Evolutionary conservation across 2,797 vertebrate species (phyloP).

Genomic region (Phalanger gymnotis): DNA sequence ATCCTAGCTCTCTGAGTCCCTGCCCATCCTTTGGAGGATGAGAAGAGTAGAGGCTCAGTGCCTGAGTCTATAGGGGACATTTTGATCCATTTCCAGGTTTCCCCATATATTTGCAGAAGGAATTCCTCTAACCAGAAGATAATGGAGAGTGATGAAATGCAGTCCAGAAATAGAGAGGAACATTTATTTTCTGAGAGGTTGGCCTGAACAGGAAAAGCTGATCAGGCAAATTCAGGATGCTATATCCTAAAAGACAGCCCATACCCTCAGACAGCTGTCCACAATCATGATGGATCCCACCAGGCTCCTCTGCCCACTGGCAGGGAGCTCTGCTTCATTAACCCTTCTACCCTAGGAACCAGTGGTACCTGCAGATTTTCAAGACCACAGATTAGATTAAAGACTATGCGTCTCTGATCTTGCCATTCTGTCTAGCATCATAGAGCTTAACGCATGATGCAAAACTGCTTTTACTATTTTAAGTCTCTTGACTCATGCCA

Average conservation of each 20-base stretch:
- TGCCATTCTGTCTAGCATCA: neutral
- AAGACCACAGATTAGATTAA: neutral
- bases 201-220: neutral
- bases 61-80: neutral
- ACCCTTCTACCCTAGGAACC: neutral
- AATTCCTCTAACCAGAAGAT: constrained; percentile 1
- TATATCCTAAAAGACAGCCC: neutral
- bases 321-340: neutral
- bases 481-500: neutral
- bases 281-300: neutral
- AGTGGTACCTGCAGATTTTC: neutral
- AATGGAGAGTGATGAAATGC: neutral
- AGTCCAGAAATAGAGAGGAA: neutral
- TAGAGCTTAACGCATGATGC: neutral
- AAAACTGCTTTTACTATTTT: neutral
- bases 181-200: neutral
- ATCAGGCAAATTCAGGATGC: neutral
- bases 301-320: neutral
- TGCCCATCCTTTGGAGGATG: neutral
- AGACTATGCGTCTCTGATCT: neutral
- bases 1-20: neutral
- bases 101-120: neutral
- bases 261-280: neutral
- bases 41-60: neutral
- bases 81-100: neutral